These are phyloP conservation scores for Enteromius thamalakanensis DNA, from an alignment of 2,797 vertebrate genomes.

Conservation along the genomic window DNA sequence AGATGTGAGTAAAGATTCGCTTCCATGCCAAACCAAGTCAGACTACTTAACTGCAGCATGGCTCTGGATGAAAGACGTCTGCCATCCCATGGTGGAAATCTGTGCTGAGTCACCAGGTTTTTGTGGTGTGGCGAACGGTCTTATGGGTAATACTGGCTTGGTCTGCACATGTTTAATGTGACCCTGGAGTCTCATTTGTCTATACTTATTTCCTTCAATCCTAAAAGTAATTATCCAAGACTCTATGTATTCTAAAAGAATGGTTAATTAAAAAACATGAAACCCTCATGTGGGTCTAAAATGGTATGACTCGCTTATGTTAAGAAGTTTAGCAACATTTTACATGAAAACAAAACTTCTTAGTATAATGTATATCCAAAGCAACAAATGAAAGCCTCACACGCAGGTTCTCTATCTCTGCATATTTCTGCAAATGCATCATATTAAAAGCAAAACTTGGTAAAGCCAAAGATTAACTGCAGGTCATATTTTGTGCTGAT, in stretches of 20 bases:
- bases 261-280: neutral
- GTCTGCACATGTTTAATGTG: conserved; percentile 11
- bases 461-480: neutral
- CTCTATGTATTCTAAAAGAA: neutral
- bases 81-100: neutral
- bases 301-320: neutral
- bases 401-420: neutral
- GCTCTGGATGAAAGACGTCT: conserved; percentile 14
- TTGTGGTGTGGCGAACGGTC: conserved; percentile 15
- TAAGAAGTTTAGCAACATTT: neutral
- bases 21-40: conserved; percentile 19
- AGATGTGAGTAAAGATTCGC: conserved; percentile 20
- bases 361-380: neutral
- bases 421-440: neutral
- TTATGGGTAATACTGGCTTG: neutral
- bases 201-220: conserved; percentile 12
- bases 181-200: conserved; percentile 10
- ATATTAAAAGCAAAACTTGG: neutral
- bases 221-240: neutral
- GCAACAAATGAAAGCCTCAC: neutral
- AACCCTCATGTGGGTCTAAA: neutral
- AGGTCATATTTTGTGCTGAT: neutral
- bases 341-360: neutral
- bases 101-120: conserved; percentile 10
- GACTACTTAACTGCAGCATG: conserved; percentile 2